Evolutionary conservation across 2,888 invertebrate species (phyloP).

Genomic region (Leptopterna dolabrata): DNA sequence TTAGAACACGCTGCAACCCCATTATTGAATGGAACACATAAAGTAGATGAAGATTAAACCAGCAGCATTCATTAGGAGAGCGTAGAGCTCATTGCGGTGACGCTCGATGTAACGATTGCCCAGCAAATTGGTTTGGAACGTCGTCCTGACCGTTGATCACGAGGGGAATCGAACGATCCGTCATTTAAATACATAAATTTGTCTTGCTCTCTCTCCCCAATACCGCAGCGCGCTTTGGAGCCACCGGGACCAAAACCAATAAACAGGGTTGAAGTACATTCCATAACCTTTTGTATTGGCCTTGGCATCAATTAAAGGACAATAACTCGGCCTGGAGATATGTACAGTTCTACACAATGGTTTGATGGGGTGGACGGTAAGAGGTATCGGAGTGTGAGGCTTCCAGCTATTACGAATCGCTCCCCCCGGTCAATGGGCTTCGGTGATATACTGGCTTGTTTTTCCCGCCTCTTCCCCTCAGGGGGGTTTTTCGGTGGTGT

Average conservation of each 20-base stretch:
- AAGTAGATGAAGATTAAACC: too few relatives aligned
- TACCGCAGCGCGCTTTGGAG: neutral
- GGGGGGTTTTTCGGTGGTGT: constrained; percentile 1
- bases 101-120: too few relatives aligned
- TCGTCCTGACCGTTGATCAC: neutral
- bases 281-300: constrained; percentile 47
- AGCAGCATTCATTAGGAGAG: too few relatives aligned
- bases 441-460: constrained; percentile 42
- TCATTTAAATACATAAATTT: constrained; percentile 38
- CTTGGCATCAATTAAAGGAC: constrained; percentile 48
- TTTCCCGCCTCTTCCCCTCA: constrained; percentile 19
- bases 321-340: constrained; percentile 20
- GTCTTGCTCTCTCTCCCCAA: neutral
- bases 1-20: too few relatives aligned
- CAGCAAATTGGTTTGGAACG: neutral
- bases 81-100: too few relatives aligned
- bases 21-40: too few relatives aligned
- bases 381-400: neutral
- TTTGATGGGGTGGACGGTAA: neutral
- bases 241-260: constrained; percentile 10
- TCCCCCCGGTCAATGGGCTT: neutral
- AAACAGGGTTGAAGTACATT: constrained; percentile 46
- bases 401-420: neutral
- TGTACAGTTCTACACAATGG: constrained; percentile 17
- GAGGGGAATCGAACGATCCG: constrained; percentile 24